Percentiles rank a stretch among this genome's conserved stretches.
phyloP scores from a whole-genome alignment of 2,797 vertebrate species.

The Microtus obscurus region DNA sequence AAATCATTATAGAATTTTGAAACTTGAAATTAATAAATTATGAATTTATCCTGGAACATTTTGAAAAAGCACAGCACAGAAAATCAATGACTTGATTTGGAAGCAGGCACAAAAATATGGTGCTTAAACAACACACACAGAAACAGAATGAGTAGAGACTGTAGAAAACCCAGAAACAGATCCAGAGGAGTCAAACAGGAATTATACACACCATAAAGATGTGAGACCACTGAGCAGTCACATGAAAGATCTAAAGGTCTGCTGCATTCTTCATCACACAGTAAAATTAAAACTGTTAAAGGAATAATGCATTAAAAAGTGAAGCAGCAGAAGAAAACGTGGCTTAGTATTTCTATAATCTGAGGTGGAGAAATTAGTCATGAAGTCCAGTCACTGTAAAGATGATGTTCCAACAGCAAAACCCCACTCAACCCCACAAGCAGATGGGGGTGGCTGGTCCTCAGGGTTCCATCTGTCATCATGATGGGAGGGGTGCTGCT shows the following conservation, averaged over 20 bases:
- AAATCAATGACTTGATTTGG: neutral
- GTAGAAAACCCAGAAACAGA: conserved; percentile 17
- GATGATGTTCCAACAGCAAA: neutral
- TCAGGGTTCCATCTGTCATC: neutral
- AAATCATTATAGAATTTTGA: conserved; percentile 23
- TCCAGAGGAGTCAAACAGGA: neutral
- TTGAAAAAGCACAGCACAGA: neutral
- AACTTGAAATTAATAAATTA: conserved; percentile 12
- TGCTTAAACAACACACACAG: neutral
- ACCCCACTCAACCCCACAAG: neutral
- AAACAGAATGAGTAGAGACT: neutral
- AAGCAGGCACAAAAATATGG: neutral
- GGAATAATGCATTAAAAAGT: neutral
- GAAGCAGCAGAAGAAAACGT: conserved; percentile 12
- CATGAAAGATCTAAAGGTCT: neutral
- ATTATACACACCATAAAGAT: neutral
- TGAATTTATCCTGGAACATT: conserved; percentile 41
- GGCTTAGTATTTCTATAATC: neutral
- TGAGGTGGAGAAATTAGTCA: neutral
- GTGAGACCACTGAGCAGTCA: neutral
- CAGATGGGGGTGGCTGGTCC: neutral
- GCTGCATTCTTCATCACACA: neutral
- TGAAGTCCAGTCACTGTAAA: conserved; percentile 33
- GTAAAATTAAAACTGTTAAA: conserved; percentile 12
- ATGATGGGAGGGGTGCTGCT: neutral